phyloP scores from a whole-genome alignment of 2,113 vertebrate genomes.

The Ailuropoda melanoleuca region DNA sequence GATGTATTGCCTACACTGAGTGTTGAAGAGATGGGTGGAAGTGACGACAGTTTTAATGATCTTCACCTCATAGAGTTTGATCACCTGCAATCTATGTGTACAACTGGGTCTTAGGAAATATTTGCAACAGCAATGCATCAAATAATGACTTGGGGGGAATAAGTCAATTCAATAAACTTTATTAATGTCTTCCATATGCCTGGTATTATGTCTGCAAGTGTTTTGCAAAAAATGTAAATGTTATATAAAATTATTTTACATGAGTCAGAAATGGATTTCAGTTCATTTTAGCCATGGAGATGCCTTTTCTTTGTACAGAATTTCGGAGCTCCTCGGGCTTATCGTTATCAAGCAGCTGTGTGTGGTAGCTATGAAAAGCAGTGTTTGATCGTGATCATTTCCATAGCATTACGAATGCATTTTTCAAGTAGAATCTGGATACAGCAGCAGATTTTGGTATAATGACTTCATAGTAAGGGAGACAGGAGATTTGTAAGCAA shows the following conservation, averaged over 20 bases:
- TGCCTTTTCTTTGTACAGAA: slow-evolving; percentile 9
- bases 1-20: neutral
- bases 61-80: neutral
- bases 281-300: neutral
- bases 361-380: neutral
- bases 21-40: neutral
- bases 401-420: neutral
- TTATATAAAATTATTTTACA: neutral
- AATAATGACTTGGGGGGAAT: neutral
- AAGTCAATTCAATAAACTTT: neutral
- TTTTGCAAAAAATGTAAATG: slow-evolving; percentile 21
- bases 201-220: neutral
- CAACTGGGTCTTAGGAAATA: neutral
- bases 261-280: slow-evolving; percentile 6
- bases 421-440: slow-evolving; percentile 48
- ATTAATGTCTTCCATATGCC: neutral
- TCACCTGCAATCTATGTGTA: neutral
- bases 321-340: neutral
- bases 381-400: slow-evolving; percentile 36
- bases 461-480: neutral
- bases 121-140: neutral
- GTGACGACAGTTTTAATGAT: neutral
- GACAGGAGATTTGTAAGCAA: neutral
- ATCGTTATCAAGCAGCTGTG: neutral
- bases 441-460: neutral